Evolutionary conservation across 2,888 invertebrate species (phyloP).

Genomic region (Rhyacophila evoluta): DNA sequence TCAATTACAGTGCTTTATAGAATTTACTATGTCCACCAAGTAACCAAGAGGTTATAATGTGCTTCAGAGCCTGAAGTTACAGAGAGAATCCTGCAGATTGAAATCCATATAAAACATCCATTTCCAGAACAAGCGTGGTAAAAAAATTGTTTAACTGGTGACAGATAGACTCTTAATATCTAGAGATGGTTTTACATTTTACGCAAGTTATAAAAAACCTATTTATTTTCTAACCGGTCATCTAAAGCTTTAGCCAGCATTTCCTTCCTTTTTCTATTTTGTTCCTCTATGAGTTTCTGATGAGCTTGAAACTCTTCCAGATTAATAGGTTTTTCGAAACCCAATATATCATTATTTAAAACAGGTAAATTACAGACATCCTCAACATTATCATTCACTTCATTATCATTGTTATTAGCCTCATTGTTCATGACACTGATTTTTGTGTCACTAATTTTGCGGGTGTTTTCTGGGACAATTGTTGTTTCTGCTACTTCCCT

Average conservation of each 20-base stretch:
- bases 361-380: neutral
- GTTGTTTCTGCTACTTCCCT: neutral
- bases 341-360: neutral
- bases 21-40: too few species aligned
- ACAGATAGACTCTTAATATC: too few species aligned
- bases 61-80: too few species aligned
- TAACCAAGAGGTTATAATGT: too few species aligned
- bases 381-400: neutral
- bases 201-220: too few species aligned
- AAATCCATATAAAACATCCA: too few species aligned
- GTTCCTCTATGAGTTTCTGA: constrained; percentile 83
- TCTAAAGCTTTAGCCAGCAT: constrained; percentile 79
- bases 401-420: neutral
- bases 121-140: too few species aligned
- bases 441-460: neutral
- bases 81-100: too few species aligned
- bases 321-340: constrained; percentile 66
- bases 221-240: constrained; percentile 71
- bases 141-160: too few species aligned
- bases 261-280: constrained; percentile 81
- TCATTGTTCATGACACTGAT: neutral
- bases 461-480: neutral
- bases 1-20: too few species aligned
- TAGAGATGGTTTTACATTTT: too few species aligned
- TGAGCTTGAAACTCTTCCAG: constrained; percentile 77